These are phyloP conservation scores for Lepidurus arcticus DNA, from an alignment of 1,140 invertebrate species.

Conservation along the genomic window DNA sequence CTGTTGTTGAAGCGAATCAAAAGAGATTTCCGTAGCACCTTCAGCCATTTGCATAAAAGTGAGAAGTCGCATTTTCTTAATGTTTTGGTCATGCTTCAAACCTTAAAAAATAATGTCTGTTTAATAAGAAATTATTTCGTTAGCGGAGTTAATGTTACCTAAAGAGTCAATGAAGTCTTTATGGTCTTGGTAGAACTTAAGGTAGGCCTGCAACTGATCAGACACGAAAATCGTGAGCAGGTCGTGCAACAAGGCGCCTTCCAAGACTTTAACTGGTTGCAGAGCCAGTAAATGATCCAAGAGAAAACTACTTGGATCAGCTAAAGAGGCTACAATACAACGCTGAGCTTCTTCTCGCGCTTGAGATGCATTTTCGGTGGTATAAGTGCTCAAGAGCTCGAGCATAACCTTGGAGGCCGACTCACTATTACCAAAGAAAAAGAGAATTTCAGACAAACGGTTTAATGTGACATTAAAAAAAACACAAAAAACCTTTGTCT, in stretches of 20 bases:
- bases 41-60: slow-evolving; percentile 97
- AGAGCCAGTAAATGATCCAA: slow-evolving; percentile 86
- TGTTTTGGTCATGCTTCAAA: slow-evolving; percentile 87
- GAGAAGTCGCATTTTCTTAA: slow-evolving; percentile 92
- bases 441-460: not conserved
- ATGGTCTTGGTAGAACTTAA: slow-evolving; percentile 85
- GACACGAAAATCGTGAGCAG: slow-evolving; percentile 92
- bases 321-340: slow-evolving; percentile 89
- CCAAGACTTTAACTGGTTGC: slow-evolving; percentile 72
- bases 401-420: slow-evolving; percentile 93
- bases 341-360: slow-evolving; percentile 93
- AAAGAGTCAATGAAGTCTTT: slow-evolving; percentile 86
- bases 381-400: slow-evolving; percentile 90
- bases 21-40: slow-evolving; percentile 80
- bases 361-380: slow-evolving; percentile 91
- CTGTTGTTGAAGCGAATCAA: slow-evolving; percentile 79
- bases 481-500: slow-evolving; percentile 56
- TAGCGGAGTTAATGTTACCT: slow-evolving; percentile 50
- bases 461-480: slow-evolving; percentile 28
- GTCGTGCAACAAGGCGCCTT: slow-evolving; percentile 86
- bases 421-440: slow-evolving; percentile 55
- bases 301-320: slow-evolving; percentile 89
- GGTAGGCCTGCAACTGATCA: slow-evolving; percentile 82
- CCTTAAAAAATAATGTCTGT: slow-evolving; percentile 43
- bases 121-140: not conserved